Conservation (phyloP, 2,113 vertebrate genomes). For the Sialia sialis region DNA sequence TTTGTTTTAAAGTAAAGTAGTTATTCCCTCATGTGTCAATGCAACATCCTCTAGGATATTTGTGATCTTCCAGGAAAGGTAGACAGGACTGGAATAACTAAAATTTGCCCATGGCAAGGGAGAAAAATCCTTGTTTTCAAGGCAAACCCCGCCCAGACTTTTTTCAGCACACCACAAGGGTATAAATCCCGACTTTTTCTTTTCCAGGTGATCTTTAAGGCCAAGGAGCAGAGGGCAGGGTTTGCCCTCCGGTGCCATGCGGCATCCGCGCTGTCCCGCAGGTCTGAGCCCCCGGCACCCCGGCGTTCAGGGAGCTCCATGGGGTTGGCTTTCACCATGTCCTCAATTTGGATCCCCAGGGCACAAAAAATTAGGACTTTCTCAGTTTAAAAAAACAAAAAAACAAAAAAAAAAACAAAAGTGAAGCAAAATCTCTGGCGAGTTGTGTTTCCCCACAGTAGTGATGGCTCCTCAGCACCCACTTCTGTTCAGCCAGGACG, state of each 20-base stretch:
- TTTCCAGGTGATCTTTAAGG: constrained; percentile 34
- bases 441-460: background rate
- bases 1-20: background rate
- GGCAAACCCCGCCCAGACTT: background rate
- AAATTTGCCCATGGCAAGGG: background rate
- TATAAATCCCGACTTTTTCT: constrained; percentile 13
- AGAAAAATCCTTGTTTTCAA: background rate
- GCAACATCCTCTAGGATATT: background rate
- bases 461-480: constrained; percentile 13
- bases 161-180: background rate
- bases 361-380: constrained; percentile 43
- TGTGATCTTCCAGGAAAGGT: background rate
- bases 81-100: background rate
- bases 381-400: background rate
- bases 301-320: background rate
- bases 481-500: constrained; percentile 42
- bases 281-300: background rate
- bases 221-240: background rate
- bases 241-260: background rate
- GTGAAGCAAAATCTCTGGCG: background rate
- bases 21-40: background rate
- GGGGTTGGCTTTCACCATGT: background rate
- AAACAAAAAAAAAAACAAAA: background rate
- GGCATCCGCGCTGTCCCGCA: background rate
- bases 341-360: constrained; percentile 13